Base-by-base conservation (phyloP, 2,797 vertebrate species). In the Lepilemur septentrionalis region DNA sequence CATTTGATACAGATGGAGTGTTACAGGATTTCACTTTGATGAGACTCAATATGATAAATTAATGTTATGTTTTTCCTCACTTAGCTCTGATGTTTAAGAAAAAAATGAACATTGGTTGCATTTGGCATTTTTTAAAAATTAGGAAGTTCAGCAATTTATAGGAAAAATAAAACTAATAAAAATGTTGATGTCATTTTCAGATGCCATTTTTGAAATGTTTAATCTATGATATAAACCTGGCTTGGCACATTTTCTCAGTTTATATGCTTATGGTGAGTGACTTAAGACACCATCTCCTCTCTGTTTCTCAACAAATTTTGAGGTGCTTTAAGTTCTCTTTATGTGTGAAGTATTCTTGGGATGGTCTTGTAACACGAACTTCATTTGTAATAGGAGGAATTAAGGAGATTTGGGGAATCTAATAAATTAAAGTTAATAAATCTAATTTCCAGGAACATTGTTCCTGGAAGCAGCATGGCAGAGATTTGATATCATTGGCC, bases 21-120 rank as follows among this genome's bases (percentile, higher is more conserved):
- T 94, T 91, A 65, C 52, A 72, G 80, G 89, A 93, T 93, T 94
- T 97, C 79, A 79, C 75, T 97, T 95, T 94, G 69, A 69, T 73
- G 81, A 95, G 91, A 70, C 59, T 96, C 93, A 97, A 32, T 94
- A 89, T 73, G 93, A 97, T 95, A 96, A 89, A 85, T 89, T 80
- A 94, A 92, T 90, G 76, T 94, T 96, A 91, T 94, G 30, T 95
- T 97, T 97, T 96, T 96, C 93, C 93, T 94, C 94, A 95, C 82
- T 93, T 96, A 93, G 69, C 59, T 90, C 82, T 97, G 82, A 93
- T 96, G 76, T 92, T 96, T 97, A 73, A 83, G 90, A 30, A n/a
- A 84, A 97, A 96, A 95, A 75, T 30, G 82, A 95, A 91, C 89
- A 93, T 79, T 94, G 86, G 78, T 96, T 97, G 94, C 87, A 79